Percentiles rank a stretch among this genome's conserved stretches.
Evolutionary conservation across 2,113 vertebrate species (phyloP).

Genomic region (Heterocephalus glaber): DNA sequence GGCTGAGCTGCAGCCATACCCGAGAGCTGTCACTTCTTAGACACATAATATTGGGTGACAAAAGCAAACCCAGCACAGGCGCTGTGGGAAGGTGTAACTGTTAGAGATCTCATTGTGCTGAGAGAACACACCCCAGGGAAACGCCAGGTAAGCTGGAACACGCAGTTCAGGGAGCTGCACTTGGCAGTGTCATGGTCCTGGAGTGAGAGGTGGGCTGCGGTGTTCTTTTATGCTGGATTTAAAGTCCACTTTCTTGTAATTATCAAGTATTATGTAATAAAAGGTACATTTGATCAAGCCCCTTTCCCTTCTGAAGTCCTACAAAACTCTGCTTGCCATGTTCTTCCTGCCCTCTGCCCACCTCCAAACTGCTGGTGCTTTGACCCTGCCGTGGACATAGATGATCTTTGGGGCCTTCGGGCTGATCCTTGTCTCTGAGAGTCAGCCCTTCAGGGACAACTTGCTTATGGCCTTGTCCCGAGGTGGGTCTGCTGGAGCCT

Average conservation of each 20-base stretch:
- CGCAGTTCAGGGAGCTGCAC: background rate
- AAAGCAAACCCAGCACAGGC: too few relatives aligned
- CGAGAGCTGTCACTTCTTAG: background rate
- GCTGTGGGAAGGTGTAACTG: fast-evolving
- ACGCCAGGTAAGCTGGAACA: fast-evolving
- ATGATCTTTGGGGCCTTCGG: background rate
- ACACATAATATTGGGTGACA: too few relatives aligned
- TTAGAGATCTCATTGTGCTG: fast-evolving
- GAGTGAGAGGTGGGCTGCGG: fast-evolving
- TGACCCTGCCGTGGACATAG: background rate
- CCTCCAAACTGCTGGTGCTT: too few relatives aligned
- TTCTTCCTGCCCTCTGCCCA: background rate
- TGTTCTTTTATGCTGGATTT: background rate
- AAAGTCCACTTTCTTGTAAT: background rate
- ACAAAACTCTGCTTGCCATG: background rate
- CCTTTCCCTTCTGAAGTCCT: background rate
- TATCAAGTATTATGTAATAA: background rate
- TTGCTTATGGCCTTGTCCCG: too few relatives aligned
- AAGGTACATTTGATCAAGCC: background rate
- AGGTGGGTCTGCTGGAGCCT: background rate
- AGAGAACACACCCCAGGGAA: fast-evolving
- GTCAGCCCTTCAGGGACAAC: background rate
- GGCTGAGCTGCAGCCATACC: background rate
- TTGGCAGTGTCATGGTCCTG: fast-evolving
- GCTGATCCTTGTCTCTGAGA: background rate